Evolutionary conservation across 2,888 invertebrate species (phyloP).

Genomic region (Teleiodes luculella): DNA sequence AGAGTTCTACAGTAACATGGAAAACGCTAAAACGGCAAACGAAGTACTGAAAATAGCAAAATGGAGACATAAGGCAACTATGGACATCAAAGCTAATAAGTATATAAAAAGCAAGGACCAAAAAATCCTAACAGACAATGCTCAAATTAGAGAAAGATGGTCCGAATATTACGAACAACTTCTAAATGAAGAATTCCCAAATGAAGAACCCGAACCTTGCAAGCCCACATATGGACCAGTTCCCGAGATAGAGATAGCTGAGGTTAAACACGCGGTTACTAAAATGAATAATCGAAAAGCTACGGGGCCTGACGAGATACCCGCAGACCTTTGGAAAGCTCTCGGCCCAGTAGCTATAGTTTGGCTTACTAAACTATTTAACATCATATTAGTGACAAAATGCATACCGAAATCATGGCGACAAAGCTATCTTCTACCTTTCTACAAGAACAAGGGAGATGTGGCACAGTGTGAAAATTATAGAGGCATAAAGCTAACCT

Average conservation of each 20-base stretch:
- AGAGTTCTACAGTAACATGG: slow-evolving; percentile 18
- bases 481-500: no score
- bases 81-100: slow-evolving; percentile 11
- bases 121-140: slow-evolving; percentile 13
- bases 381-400: no score
- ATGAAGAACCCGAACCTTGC: background rate
- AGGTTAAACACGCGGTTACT: background rate
- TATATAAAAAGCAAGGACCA: slow-evolving; percentile 16
- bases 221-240: background rate
- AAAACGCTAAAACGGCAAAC: slow-evolving; percentile 15
- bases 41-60: slow-evolving; percentile 20
- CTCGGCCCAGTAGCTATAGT: background rate
- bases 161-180: slow-evolving; percentile 4
- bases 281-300: slow-evolving; percentile 16
- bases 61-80: slow-evolving; percentile 1
- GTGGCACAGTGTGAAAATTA: no score
- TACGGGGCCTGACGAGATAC: slow-evolving; percentile 13
- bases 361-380: background rate
- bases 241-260: no score
- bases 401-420: no score
- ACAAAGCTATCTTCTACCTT: no score
- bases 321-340: slow-evolving; percentile 14
- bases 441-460: no score
- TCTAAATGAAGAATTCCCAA: background rate
- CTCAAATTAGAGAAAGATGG: slow-evolving; percentile 16